A percentile compares a stretch with the other conserved stretches of the same genome.
These are phyloP conservation scores for Meloidogyne hapla DNA, from an alignment of 1,140 invertebrate genomes.

Conservation along the genomic window DNA sequence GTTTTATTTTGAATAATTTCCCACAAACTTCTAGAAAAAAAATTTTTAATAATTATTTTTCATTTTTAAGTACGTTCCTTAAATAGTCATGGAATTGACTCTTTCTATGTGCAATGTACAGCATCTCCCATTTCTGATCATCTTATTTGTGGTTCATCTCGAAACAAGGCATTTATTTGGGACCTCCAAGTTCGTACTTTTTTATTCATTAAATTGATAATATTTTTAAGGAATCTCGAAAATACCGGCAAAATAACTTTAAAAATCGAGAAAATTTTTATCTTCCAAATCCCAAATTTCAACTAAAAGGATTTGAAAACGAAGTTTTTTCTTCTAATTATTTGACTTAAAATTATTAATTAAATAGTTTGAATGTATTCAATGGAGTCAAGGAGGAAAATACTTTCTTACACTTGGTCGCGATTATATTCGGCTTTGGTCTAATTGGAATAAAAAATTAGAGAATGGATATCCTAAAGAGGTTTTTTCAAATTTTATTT, in stretches of 20 bases:
- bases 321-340: conserved; percentile 21
- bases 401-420: conserved; percentile 16
- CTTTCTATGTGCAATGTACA: conserved; percentile 37
- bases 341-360: neutral
- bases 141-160: conserved; percentile 26
- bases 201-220: neutral
- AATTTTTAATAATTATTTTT: conserved; percentile 17
- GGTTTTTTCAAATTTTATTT: neutral
- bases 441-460: neutral
- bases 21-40: conserved; percentile 5
- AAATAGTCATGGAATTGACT: neutral
- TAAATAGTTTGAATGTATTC: conserved; percentile 22
- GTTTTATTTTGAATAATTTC: neutral
- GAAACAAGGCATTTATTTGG: conserved; percentile 31
- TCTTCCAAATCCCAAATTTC: conserved; percentile 34
- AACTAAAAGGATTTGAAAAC: conserved; percentile 22
- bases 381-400: conserved; percentile 17
- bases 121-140: conserved; percentile 38
- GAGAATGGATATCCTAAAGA: neutral
- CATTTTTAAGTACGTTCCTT: conserved; percentile 25
- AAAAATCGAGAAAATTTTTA: conserved; percentile 14
- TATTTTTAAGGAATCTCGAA: conserved; percentile 36
- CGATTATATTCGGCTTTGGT: conserved; percentile 19
- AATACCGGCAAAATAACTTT: conserved; percentile 13
- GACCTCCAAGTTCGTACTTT: conserved; percentile 24